Evolutionary conservation across 2,888 invertebrate genomes (phyloP).

Genomic region (Camponotus fellah): DNA sequence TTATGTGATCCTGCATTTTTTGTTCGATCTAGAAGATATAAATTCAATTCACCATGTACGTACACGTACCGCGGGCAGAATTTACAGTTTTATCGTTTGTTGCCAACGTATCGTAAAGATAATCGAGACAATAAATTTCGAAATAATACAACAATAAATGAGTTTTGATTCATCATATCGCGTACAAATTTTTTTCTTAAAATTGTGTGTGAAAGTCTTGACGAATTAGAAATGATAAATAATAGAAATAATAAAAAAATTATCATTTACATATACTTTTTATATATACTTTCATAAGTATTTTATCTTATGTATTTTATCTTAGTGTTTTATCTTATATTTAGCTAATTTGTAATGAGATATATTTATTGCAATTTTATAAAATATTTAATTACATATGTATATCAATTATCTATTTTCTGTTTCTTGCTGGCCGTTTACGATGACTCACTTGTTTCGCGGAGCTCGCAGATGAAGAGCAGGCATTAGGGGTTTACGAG

Average conservation of each 20-base stretch:
- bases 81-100: slow-evolving; percentile 69
- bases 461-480: slow-evolving; percentile 59
- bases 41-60: slow-evolving; percentile 66
- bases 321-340: not conserved
- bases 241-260: not conserved
- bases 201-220: not conserved
- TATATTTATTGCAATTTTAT: not conserved
- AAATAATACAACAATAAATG: slow-evolving; percentile 17
- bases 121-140: slow-evolving; percentile 34
- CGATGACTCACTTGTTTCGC: slow-evolving; percentile 23
- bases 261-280: not conserved
- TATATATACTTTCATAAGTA: not conserved
- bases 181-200: not conserved
- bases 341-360: slow-evolving; percentile 4
- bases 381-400: slow-evolving; percentile 25
- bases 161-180: not conserved
- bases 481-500: slow-evolving; percentile 66
- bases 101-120: slow-evolving; percentile 63
- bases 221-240: too few species aligned
- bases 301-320: not conserved
- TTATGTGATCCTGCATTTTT: slow-evolving; percentile 53
- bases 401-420: slow-evolving; percentile 49
- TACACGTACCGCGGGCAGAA: slow-evolving; percentile 54
- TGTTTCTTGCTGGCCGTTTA: slow-evolving; percentile 21
- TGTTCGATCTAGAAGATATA: slow-evolving; percentile 66